Base-by-base conservation (phyloP, 2,113 vertebrate species). In the Amia ocellicauda region DNA sequence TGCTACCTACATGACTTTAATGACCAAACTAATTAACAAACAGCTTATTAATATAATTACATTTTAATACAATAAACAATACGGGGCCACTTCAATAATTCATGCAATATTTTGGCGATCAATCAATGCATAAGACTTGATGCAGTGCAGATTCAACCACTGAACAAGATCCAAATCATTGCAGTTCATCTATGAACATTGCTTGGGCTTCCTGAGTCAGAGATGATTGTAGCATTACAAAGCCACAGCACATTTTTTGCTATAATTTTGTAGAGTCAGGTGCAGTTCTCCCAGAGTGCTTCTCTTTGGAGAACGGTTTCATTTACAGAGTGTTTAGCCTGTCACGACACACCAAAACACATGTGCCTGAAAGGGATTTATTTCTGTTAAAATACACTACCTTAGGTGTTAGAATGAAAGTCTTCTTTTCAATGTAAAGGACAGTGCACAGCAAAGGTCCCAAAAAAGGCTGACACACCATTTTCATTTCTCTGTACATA, bases 191-290 rank as follows among this genome's bases (percentile, higher is more conserved):
- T 60, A 29, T 70, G 52, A 55, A 4, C 16, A 45, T 8, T 36
- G 23, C 14, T 29, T 55, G 7, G 52, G 40, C 31, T 36, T 36
- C n/a, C 11, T 36, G 31, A 40, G 41, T 68, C 53, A 49, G 28
- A 40, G 47, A 27, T 13, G 13, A 40, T 58, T 58, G 63, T 43
- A 63, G 54, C 28, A 53, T 42, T 51, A 57, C 36, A 28, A 63
- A 56, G n/a, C 54, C 55, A 59, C 47, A 50, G 23, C 23, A 26
- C 47, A 36, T 36, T 40, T 50, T 36, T 62, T 29, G 49, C 28
- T 49, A 17, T 53, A 58, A 51, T 51, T 50, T 58, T 62, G 60
- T 58, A 31, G 55, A 28, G 62, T 57, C 67, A 63, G 60, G 67
- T 69, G 67, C 40, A 58, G n/a, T 24, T 57, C 52, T 26, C 10